phyloP scores from a whole-genome alignment of 2,888 invertebrate genomes.

The Chymomyza amoena region DNA sequence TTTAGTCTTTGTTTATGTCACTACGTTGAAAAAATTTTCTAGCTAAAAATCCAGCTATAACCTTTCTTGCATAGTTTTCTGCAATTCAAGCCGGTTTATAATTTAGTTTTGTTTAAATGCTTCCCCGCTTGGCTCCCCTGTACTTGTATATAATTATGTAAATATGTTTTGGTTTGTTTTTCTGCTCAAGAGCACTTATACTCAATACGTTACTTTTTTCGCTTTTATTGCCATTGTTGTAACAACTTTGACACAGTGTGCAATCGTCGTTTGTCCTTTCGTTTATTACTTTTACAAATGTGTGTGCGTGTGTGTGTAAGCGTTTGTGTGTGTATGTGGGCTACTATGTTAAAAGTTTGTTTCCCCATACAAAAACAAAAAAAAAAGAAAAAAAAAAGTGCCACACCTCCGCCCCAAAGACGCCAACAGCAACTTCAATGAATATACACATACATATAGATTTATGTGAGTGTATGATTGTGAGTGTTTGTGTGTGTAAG shows the following conservation, averaged over 20 bases:
- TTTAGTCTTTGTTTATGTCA: no score
- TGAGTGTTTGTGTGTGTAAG: slow-evolving; percentile 10
- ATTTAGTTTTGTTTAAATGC: no score
- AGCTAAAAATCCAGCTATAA: no score
- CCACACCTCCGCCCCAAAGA: slow-evolving; percentile 34
- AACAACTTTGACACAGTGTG: slow-evolving; percentile 34
- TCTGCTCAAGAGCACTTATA: background rate
- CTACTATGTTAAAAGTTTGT: slow-evolving; percentile 68
- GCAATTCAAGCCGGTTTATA: background rate
- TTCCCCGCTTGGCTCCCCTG: background rate
- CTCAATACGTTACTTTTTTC: background rate
- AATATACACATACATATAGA: slow-evolving; percentile 14
- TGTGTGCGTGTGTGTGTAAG: slow-evolving; percentile 25
- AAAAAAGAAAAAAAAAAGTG: slow-evolving; percentile 16
- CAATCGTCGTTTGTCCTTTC: slow-evolving; percentile 26
- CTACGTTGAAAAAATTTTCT: no score
- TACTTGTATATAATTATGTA: background rate
- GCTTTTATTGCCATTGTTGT: background rate
- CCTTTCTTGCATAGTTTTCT: no score
- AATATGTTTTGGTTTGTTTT: background rate
- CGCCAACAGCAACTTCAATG: slow-evolving; percentile 57
- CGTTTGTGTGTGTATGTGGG: slow-evolving; percentile 52
- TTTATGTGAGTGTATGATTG: background rate
- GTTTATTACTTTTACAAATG: slow-evolving; percentile 4
- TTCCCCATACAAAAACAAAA: slow-evolving; percentile 19